Conservation (phyloP, 2,797 vertebrate genomes). For the Enteromius afrohamiltoni region DNA sequence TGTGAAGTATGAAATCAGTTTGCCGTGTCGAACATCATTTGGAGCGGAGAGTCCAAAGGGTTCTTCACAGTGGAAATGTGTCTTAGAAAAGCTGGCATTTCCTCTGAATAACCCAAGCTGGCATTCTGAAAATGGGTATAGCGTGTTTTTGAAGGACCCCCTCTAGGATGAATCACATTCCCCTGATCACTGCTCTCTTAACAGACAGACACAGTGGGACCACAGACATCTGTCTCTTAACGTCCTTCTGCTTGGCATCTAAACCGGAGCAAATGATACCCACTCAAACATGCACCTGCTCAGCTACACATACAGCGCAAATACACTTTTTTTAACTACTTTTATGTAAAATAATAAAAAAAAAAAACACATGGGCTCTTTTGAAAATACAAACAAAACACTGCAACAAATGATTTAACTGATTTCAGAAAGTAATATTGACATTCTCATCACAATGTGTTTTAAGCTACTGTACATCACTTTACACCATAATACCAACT, state of each 20-base stretch:
- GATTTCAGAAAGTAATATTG: not conserved
- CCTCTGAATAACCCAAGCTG: constrained; percentile 51
- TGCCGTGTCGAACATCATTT: constrained; percentile 57
- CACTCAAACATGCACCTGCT: constrained; percentile 55
- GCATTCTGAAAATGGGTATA: constrained; percentile 40
- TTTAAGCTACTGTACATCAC: not conserved
- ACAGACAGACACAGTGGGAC: constrained; percentile 47
- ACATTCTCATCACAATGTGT: not conserved
- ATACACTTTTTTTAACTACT: not conserved
- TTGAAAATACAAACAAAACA: constrained; percentile 7
- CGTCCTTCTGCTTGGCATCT: constrained; percentile 27
- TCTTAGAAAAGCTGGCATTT: constrained; percentile 55
- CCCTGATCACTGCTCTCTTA: constrained; percentile 44
- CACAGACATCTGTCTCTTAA: constrained; percentile 47
- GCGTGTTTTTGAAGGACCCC: constrained; percentile 47
- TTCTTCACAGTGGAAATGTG: constrained; percentile 53
- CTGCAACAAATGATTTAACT: not conserved
- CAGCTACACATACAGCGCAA: constrained; percentile 25
- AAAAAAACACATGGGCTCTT: not conserved
- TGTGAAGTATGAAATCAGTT: constrained; percentile 49
- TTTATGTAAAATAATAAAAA: not conserved
- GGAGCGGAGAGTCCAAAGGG: constrained; percentile 49
- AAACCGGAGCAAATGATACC: constrained; percentile 48
- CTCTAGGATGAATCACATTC: constrained; percentile 49
- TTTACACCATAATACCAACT: not conserved